Evolutionary conservation across 2,113 vertebrate species (phyloP).

Genomic region (Alexandromys fortis): DNA sequence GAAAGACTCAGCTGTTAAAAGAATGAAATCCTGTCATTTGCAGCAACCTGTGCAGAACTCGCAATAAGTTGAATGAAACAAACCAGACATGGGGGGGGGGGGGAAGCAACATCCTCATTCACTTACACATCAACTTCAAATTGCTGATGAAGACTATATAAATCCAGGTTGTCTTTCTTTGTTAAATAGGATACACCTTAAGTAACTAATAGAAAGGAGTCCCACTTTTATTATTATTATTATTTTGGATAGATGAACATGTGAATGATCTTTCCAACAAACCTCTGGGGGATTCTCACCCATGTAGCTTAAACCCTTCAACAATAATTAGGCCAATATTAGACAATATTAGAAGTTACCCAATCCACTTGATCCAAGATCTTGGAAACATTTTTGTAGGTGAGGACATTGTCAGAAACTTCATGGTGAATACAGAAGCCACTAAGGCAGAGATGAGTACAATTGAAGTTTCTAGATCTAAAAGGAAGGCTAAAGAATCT

Average conservation of each 20-base stretch:
- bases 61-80: neutral
- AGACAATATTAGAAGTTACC: neutral
- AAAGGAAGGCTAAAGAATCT: neutral
- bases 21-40: neutral
- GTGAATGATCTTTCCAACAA: neutral
- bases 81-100: neutral
- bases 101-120: neutral
- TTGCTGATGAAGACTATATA: neutral
- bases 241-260: neutral
- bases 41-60: neutral
- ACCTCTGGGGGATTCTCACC: neutral
- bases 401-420: neutral
- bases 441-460: neutral
- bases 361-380: neutral
- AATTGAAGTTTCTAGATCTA: slow-evolving; percentile 19
- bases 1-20: neutral
- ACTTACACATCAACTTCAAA: accelerated
- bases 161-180: neutral
- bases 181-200: neutral
- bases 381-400: neutral
- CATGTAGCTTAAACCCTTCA: neutral
- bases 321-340: neutral
- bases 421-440: neutral
- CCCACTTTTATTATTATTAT: neutral
- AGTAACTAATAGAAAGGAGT: neutral